These are phyloP conservation scores for Dicyrtomina minuta DNA, from an alignment of 2,888 invertebrate species.

Conservation along the genomic window DNA sequence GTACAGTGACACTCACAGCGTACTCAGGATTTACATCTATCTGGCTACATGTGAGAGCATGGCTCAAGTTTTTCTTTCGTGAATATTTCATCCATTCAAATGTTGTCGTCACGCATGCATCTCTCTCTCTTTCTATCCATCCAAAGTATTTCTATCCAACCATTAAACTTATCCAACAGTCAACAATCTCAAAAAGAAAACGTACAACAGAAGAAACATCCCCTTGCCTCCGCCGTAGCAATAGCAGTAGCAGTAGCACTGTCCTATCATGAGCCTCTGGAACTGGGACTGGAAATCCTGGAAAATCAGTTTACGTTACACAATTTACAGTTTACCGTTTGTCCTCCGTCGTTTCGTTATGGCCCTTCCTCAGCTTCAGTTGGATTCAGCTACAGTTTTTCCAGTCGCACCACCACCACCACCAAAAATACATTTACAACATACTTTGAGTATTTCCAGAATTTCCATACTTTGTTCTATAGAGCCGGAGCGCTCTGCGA, in stretches of 20 bases:
- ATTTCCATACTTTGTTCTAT: too few relatives aligned
- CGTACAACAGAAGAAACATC: too few relatives aligned
- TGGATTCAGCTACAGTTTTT: not conserved
- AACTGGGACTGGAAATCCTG: conserved; percentile 25
- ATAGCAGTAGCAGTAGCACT: too few relatives aligned
- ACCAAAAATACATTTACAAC: too few relatives aligned
- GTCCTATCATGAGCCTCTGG: too few relatives aligned
- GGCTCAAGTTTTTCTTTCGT: conserved; percentile 26
- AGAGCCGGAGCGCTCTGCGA: too few relatives aligned
- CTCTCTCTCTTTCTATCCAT: conserved; percentile 18
- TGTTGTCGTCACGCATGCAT: conserved; percentile 34
- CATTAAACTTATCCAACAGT: not conserved
- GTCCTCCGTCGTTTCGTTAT: not conserved
- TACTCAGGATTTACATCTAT: too few relatives aligned
- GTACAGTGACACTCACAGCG: too few relatives aligned
- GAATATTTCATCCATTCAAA: conserved; percentile 34
- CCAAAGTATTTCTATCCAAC: not conserved
- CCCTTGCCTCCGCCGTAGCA: too few relatives aligned
- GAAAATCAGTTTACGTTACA: conserved; percentile 29
- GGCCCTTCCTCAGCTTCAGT: too few relatives aligned
- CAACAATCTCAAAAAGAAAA: too few relatives aligned
- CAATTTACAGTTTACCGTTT: not conserved
- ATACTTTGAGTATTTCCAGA: too few relatives aligned
- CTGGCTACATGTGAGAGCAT: not conserved
- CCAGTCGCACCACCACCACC: not conserved